Evolutionary conservation across 2,113 vertebrate species (phyloP), one percentile per base, ranked within the genome.

Genomic region (Toxotes chatareus): DNA sequence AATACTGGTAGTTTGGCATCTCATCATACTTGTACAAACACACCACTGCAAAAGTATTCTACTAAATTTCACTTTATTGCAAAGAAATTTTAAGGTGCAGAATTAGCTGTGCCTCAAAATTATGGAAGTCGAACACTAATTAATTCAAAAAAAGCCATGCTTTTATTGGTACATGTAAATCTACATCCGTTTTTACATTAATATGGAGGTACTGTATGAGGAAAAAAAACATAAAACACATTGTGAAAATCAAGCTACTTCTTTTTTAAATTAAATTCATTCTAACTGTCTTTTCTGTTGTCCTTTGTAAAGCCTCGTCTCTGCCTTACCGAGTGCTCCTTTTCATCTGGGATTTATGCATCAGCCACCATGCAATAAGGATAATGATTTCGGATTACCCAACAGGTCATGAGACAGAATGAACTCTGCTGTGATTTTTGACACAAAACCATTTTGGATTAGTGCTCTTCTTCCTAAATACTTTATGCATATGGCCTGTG

Each of bases 381-480:
- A 57, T 68, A 44, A 53, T 46, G 36, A 61, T 68, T 75, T 62
- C 3, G 2, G 19, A 38, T 62, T 34, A 38, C 9, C 27, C 27
- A n/a, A 23, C 6, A 23, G 38, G 47, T 51, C 56, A 63, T 66
- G 40, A 47, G 12, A 51, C 68, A 4, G 14, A 40, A n/a, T 40
- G 9, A 76, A 65, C 17, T 31, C 56, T 36, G 27, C 55, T 40
- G 62, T 34, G 44, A 51, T 51, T 61, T 73, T 68, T 53, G 11
- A 78, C 6, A 11, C 27, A 46, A 46, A 66, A 55, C 27, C 21
- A 34, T 46, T 59, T 73, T 0, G 31, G 62, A 73, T 68, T 38
- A 64, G 63, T 40, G 0, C 31, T 68, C 3, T 16, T 76, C 34
- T 56, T 40, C 17, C 62, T 68, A 36, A 68, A 68, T 72, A 63